phyloP scores from a whole-genome alignment of 2,888 invertebrate genomes.

The Pseudoips prasinana region DNA sequence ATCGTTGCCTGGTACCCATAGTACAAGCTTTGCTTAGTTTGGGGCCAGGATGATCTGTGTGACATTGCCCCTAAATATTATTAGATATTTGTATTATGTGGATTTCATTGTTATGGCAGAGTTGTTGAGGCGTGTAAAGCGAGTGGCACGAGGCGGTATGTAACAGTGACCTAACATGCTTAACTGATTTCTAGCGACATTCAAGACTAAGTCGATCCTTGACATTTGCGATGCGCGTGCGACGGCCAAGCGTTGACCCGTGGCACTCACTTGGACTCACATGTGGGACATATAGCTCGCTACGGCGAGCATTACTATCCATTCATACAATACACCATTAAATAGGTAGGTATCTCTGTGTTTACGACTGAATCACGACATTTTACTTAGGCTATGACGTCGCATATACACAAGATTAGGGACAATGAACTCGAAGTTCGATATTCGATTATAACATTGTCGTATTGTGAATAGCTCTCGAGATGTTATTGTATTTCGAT shows the following conservation, averaged over 20 bases:
- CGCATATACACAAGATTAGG: conserved; percentile 55
- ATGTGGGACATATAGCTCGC: conserved; percentile 49
- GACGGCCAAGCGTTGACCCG: conserved; percentile 61
- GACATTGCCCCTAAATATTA: too few relatives aligned
- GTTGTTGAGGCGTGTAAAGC: conserved; percentile 1
- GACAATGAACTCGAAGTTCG: conserved; percentile 52
- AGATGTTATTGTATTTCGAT: conserved; percentile 10
- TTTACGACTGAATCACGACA: conserved; percentile 65
- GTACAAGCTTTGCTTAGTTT: too few relatives aligned
- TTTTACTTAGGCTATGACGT: conserved; percentile 63
- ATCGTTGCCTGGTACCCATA: too few relatives aligned
- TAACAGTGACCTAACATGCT: conserved; percentile 25
- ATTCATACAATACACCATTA: conserved; percentile 70
- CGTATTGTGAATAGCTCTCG: conserved; percentile 14
- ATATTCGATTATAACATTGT: conserved; percentile 31
- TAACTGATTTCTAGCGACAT: conserved; percentile 39
- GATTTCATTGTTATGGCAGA: conserved; percentile 1
- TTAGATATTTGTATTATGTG: too few relatives aligned
- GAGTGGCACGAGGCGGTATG: conserved; percentile 5
- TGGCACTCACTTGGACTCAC: conserved; percentile 49
- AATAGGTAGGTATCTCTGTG: conserved; percentile 31
- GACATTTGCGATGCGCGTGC: conserved; percentile 64
- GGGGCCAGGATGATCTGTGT: too few relatives aligned
- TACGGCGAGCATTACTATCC: conserved; percentile 51
- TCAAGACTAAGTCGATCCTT: conserved; percentile 52